Percentiles rank a stretch among this genome's conserved stretches.
Conservation (phyloP, 2,797 vertebrate genomes). For the Rhodeus uyekii region DNA sequence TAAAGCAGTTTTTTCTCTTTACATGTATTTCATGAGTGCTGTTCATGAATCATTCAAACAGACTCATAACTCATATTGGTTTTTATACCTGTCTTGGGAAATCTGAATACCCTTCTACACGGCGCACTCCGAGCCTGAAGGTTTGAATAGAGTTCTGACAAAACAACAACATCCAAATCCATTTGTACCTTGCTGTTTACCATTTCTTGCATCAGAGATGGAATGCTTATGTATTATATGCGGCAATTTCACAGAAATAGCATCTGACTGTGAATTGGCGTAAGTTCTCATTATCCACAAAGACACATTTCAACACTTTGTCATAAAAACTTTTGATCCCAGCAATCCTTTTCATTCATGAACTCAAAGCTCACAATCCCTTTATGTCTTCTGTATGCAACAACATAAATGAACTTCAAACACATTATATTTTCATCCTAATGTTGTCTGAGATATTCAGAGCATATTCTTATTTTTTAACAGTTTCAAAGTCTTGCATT, state of each 20-base stretch:
- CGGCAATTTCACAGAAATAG: slow-evolving; percentile 7
- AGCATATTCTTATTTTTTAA: not conserved
- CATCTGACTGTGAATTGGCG: not conserved
- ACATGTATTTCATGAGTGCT: slow-evolving; percentile 9
- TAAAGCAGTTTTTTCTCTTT: not conserved
- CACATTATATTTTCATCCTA: slow-evolving; percentile 9
- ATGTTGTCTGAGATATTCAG: slow-evolving; percentile 30
- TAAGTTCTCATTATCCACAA: slow-evolving; percentile 7
- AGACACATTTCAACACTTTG: slow-evolving; percentile 12
- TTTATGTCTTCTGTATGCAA: slow-evolving; percentile 17
- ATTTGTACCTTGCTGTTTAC: slow-evolving; percentile 16
- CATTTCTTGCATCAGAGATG: slow-evolving; percentile 33
- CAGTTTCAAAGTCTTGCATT: not conserved
- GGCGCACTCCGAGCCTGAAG: not conserved
- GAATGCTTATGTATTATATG: not conserved
- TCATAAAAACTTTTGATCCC: slow-evolving; percentile 21
- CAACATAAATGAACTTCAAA: slow-evolving; percentile 30
- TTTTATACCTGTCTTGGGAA: slow-evolving; percentile 28
- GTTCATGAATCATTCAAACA: slow-evolving; percentile 40
- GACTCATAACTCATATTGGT: slow-evolving; percentile 6
- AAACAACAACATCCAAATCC: slow-evolving; percentile 9
- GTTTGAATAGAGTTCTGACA: slow-evolving; percentile 14
- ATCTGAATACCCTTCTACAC: slow-evolving; percentile 4
- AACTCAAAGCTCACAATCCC: slow-evolving; percentile 12
- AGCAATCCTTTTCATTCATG: slow-evolving; percentile 21